Percentiles rank a stretch among this genome's conserved stretches.
Conservation (phyloP, 2,113 vertebrate species). For the Hemiprocne comata region DNA sequence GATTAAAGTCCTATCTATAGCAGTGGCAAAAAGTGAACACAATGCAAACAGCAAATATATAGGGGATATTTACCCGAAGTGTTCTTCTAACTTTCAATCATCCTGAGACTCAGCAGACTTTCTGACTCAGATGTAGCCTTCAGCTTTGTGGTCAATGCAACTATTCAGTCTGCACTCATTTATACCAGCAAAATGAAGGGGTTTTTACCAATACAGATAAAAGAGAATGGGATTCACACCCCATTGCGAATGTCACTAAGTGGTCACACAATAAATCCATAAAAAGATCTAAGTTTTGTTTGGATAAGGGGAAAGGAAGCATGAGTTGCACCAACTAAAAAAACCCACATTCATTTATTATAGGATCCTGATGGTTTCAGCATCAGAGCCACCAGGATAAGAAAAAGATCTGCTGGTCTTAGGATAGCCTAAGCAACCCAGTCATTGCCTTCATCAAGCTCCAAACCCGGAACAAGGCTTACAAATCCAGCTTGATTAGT, state of each 20-base stretch:
- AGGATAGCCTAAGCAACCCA: neutral
- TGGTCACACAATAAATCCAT: neutral
- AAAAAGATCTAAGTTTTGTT: neutral
- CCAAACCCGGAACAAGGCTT: neutral
- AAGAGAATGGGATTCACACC: neutral
- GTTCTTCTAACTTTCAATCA: neutral
- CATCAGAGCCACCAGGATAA: neutral
- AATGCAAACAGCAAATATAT: neutral
- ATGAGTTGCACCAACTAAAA: neutral
- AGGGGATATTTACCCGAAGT: neutral
- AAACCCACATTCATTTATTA: neutral
- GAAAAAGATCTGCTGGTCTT: neutral
- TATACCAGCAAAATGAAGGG: neutral
- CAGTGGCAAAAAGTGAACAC: neutral
- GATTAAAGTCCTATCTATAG: neutral
- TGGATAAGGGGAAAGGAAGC: neutral
- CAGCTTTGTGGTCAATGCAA: neutral
- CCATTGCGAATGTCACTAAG: neutral
- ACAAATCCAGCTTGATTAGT: neutral
- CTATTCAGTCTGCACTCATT: neutral
- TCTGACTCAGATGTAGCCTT: neutral
- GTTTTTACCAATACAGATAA: neutral
- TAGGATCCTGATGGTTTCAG: rapidly evolving
- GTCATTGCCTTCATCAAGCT: neutral
- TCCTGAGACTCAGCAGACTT: neutral